Evolutionary conservation across 1,140 invertebrate species (phyloP), one percentile per base, ranked within the genome.

Genomic region (Camponotus floridanus): DNA sequence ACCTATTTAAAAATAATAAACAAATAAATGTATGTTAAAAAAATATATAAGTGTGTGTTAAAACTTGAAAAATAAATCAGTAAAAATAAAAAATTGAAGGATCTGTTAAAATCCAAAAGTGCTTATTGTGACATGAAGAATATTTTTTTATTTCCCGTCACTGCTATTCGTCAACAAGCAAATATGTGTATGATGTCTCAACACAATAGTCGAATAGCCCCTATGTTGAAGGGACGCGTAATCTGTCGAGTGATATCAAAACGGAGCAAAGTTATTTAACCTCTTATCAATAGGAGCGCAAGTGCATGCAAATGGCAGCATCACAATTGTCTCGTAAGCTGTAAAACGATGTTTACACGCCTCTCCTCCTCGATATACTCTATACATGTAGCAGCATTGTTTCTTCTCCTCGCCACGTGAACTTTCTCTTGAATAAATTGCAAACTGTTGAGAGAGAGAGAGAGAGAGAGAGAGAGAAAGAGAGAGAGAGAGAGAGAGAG

Each of bases 211-310:
- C 42, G 42, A 21, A 39, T 36, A 13, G 57, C 67, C 21, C 31
- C 15, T 80, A 57, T 39, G 64, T 13, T 64, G 51, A 83, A 83
- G 68, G 79, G 67, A 84, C 62, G 45, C 21, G 48, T 84, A 78
- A 83, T 83, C 79, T 85, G 33, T 78, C 33, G 7, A 15, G 61
- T 7, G 73, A 65, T 85, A 85, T 85, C 74, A 61, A 55, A 65
- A 57, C 81, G 48, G 81, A 78, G 81, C 81, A 85, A 64, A 84
- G 81, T 85, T 85, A 85, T 85, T 78, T 85, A 85, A 85, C 81
- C 81, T 85, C 65, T 85, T 85, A 85, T 85, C 81, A 55, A 68
- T 11, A 21, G n/a, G 61, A 33, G 42, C 15, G 13, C 55, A 39
- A 74, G 26, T 33, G 42, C 39, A 76, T 33, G 45, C 59, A 33